Evolutionary conservation across 2,888 invertebrate genomes (phyloP).

Genomic region (Plusia festucae): DNA sequence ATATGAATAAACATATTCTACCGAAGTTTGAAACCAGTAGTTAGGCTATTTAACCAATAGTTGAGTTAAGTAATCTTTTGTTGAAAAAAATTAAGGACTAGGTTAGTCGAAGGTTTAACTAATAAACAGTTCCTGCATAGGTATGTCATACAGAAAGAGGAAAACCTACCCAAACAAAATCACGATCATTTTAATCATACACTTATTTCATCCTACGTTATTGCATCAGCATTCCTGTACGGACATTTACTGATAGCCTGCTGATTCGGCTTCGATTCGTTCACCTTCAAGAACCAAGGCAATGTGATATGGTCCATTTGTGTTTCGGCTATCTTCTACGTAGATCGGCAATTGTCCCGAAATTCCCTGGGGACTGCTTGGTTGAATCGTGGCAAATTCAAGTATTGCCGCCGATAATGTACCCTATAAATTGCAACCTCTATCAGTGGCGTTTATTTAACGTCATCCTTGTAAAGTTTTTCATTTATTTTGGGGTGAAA

Average conservation of each 20-base stretch:
- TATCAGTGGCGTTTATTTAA: conserved; percentile 66
- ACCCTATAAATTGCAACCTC: conserved; percentile 71
- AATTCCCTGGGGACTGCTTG: conserved; percentile 61
- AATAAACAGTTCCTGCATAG: too few relatives aligned
- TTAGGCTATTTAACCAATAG: too few relatives aligned
- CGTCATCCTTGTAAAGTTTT: conserved; percentile 59
- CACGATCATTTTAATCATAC: conserved; percentile 21
- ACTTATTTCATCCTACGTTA: conserved; percentile 21
- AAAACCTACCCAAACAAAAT: neutral
- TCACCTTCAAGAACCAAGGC: conserved; percentile 50
- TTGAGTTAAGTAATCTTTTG: too few relatives aligned
- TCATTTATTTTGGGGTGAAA: conserved; percentile 11
- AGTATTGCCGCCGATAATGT: conserved; percentile 74
- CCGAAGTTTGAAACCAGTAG: too few relatives aligned
- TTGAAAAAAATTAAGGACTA: too few relatives aligned
- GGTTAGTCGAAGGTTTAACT: too few relatives aligned
- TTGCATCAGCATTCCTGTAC: conserved; percentile 30
- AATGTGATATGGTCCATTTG: conserved; percentile 68
- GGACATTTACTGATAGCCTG: conserved; percentile 38
- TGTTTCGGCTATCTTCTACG: conserved; percentile 73
- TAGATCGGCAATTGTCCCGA: conserved; percentile 71
- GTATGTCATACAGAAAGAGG: too few relatives aligned
- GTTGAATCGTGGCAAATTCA: conserved; percentile 73
- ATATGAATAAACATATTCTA: neutral
- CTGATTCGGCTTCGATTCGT: conserved; percentile 39